phyloP scores from a whole-genome alignment of 2,888 invertebrate genomes.

The Dryobotodes eremita region DNA sequence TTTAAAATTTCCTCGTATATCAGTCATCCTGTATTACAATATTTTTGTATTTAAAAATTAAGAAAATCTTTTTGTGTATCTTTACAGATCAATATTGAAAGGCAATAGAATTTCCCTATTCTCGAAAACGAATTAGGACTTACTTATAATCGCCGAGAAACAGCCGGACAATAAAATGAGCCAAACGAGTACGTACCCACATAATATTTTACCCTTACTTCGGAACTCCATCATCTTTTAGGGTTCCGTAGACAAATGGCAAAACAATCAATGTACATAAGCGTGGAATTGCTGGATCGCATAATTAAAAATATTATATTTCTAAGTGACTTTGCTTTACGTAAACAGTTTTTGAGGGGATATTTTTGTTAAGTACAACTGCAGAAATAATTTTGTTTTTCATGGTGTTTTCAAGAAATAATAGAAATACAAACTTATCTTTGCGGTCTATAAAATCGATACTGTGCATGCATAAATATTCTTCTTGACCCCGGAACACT shows the following conservation, averaged over 20 bases:
- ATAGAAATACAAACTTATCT: neutral
- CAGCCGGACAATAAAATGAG: neutral
- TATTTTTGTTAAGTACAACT: too few species aligned
- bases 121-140: neutral
- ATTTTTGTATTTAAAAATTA: neutral
- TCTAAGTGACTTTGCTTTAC: too few species aligned
- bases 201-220: neutral
- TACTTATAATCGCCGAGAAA: neutral
- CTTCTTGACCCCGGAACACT: neutral
- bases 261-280: too few species aligned
- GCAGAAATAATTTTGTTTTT: neutral
- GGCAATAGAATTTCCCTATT: neutral
- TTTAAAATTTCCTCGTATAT: too few species aligned
- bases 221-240: neutral
- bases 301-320: too few species aligned
- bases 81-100: neutral
- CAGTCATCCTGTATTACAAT: neutral
- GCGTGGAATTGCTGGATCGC: too few species aligned
- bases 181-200: neutral
- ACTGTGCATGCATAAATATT: neutral
- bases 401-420: neutral
- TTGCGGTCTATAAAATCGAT: neutral
- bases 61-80: neutral
- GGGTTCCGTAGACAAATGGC: too few species aligned
- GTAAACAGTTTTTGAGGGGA: too few species aligned